These are phyloP conservation scores for Pachymerium ferrugineum DNA, from an alignment of 2,888 invertebrate species.

Conservation along the genomic window DNA sequence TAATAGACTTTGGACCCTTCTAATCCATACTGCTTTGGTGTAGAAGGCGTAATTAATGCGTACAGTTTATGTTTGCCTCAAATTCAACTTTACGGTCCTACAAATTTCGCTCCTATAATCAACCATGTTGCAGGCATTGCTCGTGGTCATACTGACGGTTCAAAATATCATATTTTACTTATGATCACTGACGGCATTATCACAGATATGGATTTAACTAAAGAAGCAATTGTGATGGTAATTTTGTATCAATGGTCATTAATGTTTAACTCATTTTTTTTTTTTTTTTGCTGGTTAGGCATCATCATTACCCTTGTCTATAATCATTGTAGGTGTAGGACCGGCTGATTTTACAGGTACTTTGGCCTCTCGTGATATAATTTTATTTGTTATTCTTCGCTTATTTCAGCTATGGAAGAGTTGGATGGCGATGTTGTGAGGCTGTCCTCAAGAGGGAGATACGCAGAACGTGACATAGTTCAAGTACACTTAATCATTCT, in stretches of 20 bases:
- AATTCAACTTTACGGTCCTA: slow-evolving; percentile 56
- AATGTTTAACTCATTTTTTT: too few species aligned
- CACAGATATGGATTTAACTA: slow-evolving; percentile 55
- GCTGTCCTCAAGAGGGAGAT: neutral
- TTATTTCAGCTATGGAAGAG: slow-evolving; percentile 54
- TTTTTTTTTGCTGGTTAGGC: too few species aligned
- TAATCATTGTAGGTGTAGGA: slow-evolving; percentile 60
- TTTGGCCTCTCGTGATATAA: neutral
- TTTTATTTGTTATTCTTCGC: neutral
- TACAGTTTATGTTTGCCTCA: slow-evolving; percentile 52
- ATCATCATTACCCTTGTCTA: slow-evolving; percentile 55
- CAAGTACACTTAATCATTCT: too few species aligned
- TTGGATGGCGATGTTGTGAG: slow-evolving; percentile 54
- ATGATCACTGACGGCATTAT: slow-evolving; percentile 60
- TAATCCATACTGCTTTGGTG: slow-evolving; percentile 53
- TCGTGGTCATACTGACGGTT: slow-evolving; percentile 49
- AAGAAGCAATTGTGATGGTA: slow-evolving; percentile 46
- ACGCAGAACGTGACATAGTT: slow-evolving; percentile 56
- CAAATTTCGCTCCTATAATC: slow-evolving; percentile 57
- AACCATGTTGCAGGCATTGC: slow-evolving; percentile 53
- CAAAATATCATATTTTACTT: slow-evolving; percentile 56
- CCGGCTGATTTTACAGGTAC: slow-evolving; percentile 54
- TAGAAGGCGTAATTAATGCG: slow-evolving; percentile 52
- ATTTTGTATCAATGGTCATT: too few species aligned
- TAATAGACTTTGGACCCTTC: slow-evolving; percentile 52